Evolutionary conservation across 1,140 invertebrate genomes (phyloP).

Genomic region (Drosophila ohnishii): DNA sequence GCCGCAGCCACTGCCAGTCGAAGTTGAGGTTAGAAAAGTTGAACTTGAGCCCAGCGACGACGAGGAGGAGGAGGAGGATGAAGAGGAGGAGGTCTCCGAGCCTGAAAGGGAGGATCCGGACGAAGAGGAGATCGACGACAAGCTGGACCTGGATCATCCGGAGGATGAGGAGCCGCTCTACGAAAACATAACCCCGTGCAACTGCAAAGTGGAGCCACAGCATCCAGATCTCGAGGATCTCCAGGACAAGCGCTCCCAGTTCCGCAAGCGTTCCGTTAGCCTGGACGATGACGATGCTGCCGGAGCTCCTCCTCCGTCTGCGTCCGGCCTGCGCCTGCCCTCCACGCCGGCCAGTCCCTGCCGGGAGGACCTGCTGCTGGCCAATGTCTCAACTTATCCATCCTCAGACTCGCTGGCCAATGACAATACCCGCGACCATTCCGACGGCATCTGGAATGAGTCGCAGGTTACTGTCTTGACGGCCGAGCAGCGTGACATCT

Average conservation of each 20-base stretch:
- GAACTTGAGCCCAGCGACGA: constrained; percentile 58
- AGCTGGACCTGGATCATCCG: constrained; percentile 40
- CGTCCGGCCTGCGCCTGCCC: constrained; percentile 53
- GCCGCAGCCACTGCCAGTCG: constrained; percentile 47
- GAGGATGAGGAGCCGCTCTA: constrained; percentile 75
- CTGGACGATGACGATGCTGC: constrained; percentile 79
- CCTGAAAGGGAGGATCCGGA: constrained; percentile 35
- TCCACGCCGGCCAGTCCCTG: constrained; percentile 85
- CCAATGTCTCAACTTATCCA: constrained; percentile 87
- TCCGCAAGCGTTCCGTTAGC: constrained; percentile 88
- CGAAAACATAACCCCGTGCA: constrained; percentile 69
- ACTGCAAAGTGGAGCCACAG: constrained; percentile 42
- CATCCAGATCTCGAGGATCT: background rate
- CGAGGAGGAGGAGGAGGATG: constrained; percentile 59
- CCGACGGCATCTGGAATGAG: constrained; percentile 93
- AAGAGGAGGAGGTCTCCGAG: constrained; percentile 37
- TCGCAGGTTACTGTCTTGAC: constrained; percentile 92
- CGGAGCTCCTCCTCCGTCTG: constrained; percentile 2
- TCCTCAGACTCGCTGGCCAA: constrained; percentile 91
- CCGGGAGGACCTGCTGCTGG: constrained; percentile 68
- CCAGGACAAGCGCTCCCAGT: constrained; percentile 62
- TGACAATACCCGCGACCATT: constrained; percentile 90
- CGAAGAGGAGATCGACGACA: constrained; percentile 31
- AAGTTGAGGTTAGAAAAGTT: constrained; percentile 64
- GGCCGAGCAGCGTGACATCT: constrained; percentile 84